Evolutionary conservation across 92 coral and sea anemone genomes (phyloP).

Genomic region (Phenganax marumi): DNA sequence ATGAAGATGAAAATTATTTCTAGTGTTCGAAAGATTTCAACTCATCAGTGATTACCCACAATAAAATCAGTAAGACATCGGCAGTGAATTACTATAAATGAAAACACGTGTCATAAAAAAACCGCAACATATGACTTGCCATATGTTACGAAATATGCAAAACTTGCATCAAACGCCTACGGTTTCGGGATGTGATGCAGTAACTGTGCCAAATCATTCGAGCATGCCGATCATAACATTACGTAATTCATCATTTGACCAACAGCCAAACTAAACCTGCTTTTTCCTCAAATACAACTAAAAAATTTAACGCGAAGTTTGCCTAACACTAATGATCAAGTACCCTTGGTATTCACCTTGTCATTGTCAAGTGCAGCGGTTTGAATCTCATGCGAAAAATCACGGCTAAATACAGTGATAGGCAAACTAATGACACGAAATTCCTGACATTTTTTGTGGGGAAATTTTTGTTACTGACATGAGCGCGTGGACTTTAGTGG

Average conservation of each 20-base stretch:
- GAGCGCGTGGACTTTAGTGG: no score
- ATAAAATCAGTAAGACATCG: no score
- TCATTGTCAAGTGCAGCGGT: constrained; percentile 1
- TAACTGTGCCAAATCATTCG: not conserved
- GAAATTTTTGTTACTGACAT: not conserved
- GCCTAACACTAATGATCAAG: not conserved
- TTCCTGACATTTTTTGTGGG: constrained; percentile 5
- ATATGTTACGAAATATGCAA: no score
- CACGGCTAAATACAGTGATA: constrained; percentile 10
- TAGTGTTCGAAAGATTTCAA: no score
- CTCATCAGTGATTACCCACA: no score
- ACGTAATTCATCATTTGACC: constrained; percentile 22
- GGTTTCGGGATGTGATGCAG: not conserved
- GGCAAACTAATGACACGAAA: constrained; percentile 10
- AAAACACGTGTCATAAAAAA: no score
- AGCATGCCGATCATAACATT: constrained; percentile 36
- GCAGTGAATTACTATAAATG: no score
- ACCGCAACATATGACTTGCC: no score
- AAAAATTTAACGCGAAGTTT: not conserved
- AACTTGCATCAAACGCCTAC: not conserved
- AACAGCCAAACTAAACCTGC: not conserved
- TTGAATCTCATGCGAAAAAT: not conserved
- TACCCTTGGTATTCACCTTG: not conserved
- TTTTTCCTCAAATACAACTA: not conserved
- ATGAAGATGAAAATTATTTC: no score